Conservation (phyloP, 2,888 invertebrate species). For the Ophion slaviceki region DNA sequence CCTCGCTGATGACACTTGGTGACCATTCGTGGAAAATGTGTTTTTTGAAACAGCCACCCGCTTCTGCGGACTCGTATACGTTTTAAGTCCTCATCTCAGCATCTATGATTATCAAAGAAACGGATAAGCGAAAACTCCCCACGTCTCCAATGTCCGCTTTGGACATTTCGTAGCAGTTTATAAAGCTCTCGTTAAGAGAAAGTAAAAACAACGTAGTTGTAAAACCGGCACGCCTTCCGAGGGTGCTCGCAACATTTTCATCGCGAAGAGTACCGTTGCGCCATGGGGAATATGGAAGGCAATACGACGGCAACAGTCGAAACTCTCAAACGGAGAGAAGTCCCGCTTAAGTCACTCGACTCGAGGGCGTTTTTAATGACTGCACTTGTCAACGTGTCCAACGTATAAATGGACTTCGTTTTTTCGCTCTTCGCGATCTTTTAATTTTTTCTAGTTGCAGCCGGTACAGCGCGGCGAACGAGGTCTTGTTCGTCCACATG, state of each 20-base stretch:
- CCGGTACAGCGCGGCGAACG: not conserved
- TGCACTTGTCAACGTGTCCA: conserved; percentile 54
- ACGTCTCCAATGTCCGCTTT: not conserved
- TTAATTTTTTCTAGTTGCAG: conserved; percentile 25
- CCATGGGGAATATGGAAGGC: conserved; percentile 29
- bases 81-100: not conserved
- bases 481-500: conserved; percentile 36
- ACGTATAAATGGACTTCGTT: conserved; percentile 46
- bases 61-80: not conserved
- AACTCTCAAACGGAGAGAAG: conserved; percentile 14
- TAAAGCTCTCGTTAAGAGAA: conserved; percentile 8
- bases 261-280: conserved; percentile 8
- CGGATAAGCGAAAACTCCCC: not conserved
- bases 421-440: conserved; percentile 6
- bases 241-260: conserved; percentile 13
- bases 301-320: conserved; percentile 17
- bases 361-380: conserved; percentile 59
- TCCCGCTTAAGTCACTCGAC: conserved; percentile 22
- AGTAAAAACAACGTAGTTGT: not conserved
- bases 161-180: not conserved
- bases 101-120: not conserved
- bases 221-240: conserved; percentile 4
- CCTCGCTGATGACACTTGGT: not conserved
- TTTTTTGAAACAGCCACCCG: not conserved
- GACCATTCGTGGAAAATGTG: not conserved